Base-by-base conservation (phyloP, 2,797 vertebrate genomes). In the Lutjanus campechanus region DNA sequence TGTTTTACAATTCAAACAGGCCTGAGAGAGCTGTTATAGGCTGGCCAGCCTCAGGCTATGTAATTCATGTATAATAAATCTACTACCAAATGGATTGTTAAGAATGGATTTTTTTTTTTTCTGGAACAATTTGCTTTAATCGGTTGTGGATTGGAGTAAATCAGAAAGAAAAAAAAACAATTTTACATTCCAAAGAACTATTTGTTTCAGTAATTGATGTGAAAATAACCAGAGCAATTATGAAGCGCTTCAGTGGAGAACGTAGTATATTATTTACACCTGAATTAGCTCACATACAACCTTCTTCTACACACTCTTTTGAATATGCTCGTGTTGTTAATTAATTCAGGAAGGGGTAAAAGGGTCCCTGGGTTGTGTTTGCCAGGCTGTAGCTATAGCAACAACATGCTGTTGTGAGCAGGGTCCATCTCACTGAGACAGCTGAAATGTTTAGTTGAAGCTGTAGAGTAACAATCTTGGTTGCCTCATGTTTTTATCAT, bases 1-100 rank as follows among this genome's bases (percentile, higher is more conserved):
- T 88, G 90, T 92, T 93, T 89, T 88, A 85, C 87, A 84, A 86
- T 86, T 90, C 82, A 87, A 85, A 85, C 76, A 78, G 74, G 67
- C 82, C 70, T 82, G 15, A 68, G 77, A 86, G 85, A 85, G 79
- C 77, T 81, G 87, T 88, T 85, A 36, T 36, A 67, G 74, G 77
- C 59, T 49, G 25, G 41, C 68, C 60, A 64, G 84, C 87, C 85
- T 81, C 72, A 13, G 88, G 79, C 78, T 61, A 55, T 77, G 54
- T 76, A 79, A 84, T 89, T 88, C 76, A 88, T 88, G 69, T 86
- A 86, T 78, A 73, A 88, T 89, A 80, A 59, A 89, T 89, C 81
- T 77, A 74, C 70, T 20, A 76, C 64, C 72, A 82, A 90, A 89
- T 89, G 75, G 79, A 63, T 79, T 82, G 67, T 84, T 77, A 72